Base-by-base conservation (phyloP, 2,888 invertebrate species). In the Gerris lacustris region DNA sequence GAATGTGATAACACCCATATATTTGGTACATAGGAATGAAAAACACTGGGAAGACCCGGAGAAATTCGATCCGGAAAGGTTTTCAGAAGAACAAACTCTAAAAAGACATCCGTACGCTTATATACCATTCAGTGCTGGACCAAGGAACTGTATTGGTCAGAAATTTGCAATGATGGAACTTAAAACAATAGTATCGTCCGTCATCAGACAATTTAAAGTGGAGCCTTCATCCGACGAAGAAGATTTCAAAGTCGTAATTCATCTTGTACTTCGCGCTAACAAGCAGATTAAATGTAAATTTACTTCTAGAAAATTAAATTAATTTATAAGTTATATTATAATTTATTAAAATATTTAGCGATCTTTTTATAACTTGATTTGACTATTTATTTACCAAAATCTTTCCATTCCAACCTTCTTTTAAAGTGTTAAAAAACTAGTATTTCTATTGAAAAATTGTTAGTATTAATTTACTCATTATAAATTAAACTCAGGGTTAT, bases 81-180 rank as follows among this genome's bases (percentile, higher is more conserved):
- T 55, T 55, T 55, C 55, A 55, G 55, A 55, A 11, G 55, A 55
- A 55, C 11, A 55, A 55, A 4, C 9, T 4, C 15, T 55, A 55
- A 9, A 55, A 11, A 55, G 55, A 15, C 55, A 55, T 5, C 55
- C 55, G 15, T 55, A 55, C 15, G 55, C 55, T 55, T 55, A 55
- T 15, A 55, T 55, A 11, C 55, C 55, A 4, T 55, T 55, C 15
- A 55, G 55, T 15, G 55, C 55, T 55, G 55, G 55, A 2, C 15
- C 55, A 5, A 55, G 55, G 15, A 55, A 17, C 17, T 55, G 47
- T 67, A 44, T 44, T 67, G 70, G 70, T 17, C 63, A 67, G 44
- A 64, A 67, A 15, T 70, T 67, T 63, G 70, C 67, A n/a, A 67
- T 67, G 63, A 44, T 70, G 63, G 67, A 67, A 45, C 66, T 70